These are phyloP conservation scores for Connochaetes taurinus DNA, from an alignment of 2,113 vertebrate species.

Conservation along the genomic window DNA sequence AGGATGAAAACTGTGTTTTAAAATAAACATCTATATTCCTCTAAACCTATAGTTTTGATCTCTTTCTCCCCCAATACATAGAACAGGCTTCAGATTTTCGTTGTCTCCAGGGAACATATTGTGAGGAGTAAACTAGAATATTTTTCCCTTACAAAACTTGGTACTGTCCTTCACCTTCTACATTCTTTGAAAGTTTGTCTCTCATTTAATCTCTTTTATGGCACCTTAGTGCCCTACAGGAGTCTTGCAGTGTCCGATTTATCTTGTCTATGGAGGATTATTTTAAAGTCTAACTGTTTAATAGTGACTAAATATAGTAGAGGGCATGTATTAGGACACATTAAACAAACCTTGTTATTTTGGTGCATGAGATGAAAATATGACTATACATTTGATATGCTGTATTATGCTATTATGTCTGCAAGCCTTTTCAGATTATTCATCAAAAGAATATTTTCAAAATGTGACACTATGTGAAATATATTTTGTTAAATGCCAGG, in stretches of 20 bases:
- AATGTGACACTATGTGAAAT: background rate
- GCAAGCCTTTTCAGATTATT: conserved; percentile 30
- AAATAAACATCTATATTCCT: conserved; percentile 21
- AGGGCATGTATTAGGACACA: conserved; percentile 54
- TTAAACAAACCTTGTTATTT: conserved; percentile 57
- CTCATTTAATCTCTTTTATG: conserved; percentile 64
- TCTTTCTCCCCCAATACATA: conserved; percentile 2
- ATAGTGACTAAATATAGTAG: conserved; percentile 64
- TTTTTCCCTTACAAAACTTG: conserved; percentile 38
- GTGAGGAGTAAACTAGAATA: conserved; percentile 12
- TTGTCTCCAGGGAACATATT: background rate
- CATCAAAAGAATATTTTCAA: conserved; percentile 29
- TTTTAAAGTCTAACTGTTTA: conserved; percentile 67
- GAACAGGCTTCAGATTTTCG: conserved; percentile 20
- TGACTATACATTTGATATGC: conserved; percentile 10
- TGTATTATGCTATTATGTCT: conserved; percentile 22
- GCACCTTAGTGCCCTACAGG: conserved; percentile 14
- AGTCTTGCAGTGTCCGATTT: conserved; percentile 49
- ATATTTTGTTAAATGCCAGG: conserved; percentile 33
- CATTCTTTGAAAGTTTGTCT: conserved; percentile 60
- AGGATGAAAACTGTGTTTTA: background rate
- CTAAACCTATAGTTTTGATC: background rate
- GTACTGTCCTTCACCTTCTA: conserved; percentile 55
- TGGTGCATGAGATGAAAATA: conserved; percentile 40
- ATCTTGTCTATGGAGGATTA: conserved; percentile 66